Evolutionary conservation across 2,113 vertebrate species (phyloP), one percentile per base, ranked within the genome.

Genomic region (Haplotaxodon microlepis): DNA sequence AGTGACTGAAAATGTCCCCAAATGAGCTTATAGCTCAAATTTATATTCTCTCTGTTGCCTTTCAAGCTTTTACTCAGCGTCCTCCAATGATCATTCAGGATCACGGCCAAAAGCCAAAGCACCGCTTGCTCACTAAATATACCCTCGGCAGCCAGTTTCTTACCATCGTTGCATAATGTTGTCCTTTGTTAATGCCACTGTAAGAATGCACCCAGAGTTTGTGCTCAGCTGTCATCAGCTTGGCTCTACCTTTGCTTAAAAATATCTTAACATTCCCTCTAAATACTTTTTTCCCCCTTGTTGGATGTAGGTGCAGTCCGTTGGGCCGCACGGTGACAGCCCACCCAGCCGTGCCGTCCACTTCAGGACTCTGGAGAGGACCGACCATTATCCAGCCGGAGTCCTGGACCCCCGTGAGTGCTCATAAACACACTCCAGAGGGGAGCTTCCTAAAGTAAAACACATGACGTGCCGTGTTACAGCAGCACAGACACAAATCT

Each of bases 301-400:
- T 27, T 29, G 31, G 3, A 9, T 80, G 38, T 9, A 94, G 95
- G 98, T 99, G 89, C 97, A 98, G 95, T 98, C 97, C 21, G 97
- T 99, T 0, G 98, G 98, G 24, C 96, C 93, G 0, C 94, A 98
- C 0, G 98, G 97, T 3, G 98, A 99, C 84, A 99, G 98, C 88
- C 98, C 97, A 73, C 97, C 98, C 29, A 98, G 98, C 84, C 97
- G 97, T 2, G 95, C 97, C 1, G 94, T 98, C 90, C 98, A 98
- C 92, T 99, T 99, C 95, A 97, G 97, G 50, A 99, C 98, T 9
- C 96, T 99, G 93, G 98, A 98, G 94, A 98, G 97, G 90, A 98
- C 96, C 0, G 98, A 99, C 87, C 97, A 97, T 38, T 97, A 98
- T 57, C 95, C 95, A 9, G 94, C 89, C 1, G 94, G 95, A 87